Evolutionary conservation across 2,888 invertebrate genomes (phyloP), one percentile per base, ranked within the genome.

Genomic region (Eledona agricola): DNA sequence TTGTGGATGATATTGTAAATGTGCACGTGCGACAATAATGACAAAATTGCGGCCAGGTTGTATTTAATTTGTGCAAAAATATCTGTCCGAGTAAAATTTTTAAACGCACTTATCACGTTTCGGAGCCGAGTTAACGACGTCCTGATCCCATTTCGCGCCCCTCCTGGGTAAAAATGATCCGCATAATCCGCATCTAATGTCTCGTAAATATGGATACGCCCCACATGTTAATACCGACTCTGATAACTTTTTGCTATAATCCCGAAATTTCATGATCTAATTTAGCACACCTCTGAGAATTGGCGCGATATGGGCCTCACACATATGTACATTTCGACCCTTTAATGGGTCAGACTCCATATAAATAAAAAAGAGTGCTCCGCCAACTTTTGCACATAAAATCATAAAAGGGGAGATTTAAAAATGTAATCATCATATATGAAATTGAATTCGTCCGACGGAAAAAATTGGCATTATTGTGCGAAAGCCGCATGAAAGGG

Each of bases 191-290:
- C 56, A 52, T 56, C 55, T 55, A 58, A 59, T 58, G 56, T 46
- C 55, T 53, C 55, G 56, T 60, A 62, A 62, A 63, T 63, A 62
- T 65, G 55, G 58, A 62, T 57, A 56, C 52, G 11, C 56, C 65
- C 66, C 57, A 51, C 47, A 55, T 52, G 57, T 65, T 65, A 64
- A 62, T 62, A 59, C 55, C 29, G 47, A 55, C 55, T 32, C 61
- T 57, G 55, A 64, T 59, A 60, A 71, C 67, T 71, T 71, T 70
- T 65, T 65, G 66, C 67, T 64, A 66, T 69, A 70, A 69, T 70
- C 64, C 67, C 55, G 55, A 67, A 71, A 72, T 69, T 72, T 72
- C 70, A 71, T 67, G 72, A 68, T 64, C 56, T 69, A 69, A 70
- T 72, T 69, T 71, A 72, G 60, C 57, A 61, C 63, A 63, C 72